These are phyloP conservation scores for Pseudocheirus occidentalis DNA, from an alignment of 2,797 vertebrate genomes.

Conservation along the genomic window DNA sequence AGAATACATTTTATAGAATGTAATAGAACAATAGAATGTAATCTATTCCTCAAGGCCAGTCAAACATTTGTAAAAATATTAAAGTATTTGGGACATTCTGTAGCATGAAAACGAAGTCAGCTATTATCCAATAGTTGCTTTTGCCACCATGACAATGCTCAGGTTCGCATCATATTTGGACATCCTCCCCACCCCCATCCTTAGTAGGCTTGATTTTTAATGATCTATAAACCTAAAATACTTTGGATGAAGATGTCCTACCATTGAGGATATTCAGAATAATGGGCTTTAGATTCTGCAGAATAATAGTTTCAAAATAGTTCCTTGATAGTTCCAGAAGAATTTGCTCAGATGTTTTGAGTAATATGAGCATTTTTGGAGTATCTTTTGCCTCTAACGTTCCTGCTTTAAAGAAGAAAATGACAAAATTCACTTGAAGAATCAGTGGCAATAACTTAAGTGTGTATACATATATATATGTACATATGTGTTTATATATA, in stretches of 20 bases:
- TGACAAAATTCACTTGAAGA: background rate
- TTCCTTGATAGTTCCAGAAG: too few relatives aligned
- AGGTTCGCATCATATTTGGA: background rate
- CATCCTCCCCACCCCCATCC: background rate
- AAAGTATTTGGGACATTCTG: background rate
- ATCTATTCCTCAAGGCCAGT: background rate
- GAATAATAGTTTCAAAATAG: too few relatives aligned
- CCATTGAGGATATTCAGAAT: background rate
- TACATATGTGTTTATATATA: too few relatives aligned
- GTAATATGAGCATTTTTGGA: background rate
- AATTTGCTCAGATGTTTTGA: background rate
- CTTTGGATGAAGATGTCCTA: background rate
- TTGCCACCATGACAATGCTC: background rate
- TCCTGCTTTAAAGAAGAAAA: background rate
- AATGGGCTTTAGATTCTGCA: background rate
- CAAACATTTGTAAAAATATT: background rate
- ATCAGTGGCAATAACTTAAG: background rate
- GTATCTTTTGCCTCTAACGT: background rate
- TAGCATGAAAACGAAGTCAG: background rate
- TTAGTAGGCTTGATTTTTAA: background rate
- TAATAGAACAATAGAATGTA: too few relatives aligned
- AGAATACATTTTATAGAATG: background rate
- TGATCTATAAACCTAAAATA: background rate
- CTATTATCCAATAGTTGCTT: background rate
- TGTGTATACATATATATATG: too few relatives aligned